Evolutionary conservation across 2,113 vertebrate genomes (phyloP), one percentile per base, ranked within the genome.

Genomic region (Rhagologus leucostigma): DNA sequence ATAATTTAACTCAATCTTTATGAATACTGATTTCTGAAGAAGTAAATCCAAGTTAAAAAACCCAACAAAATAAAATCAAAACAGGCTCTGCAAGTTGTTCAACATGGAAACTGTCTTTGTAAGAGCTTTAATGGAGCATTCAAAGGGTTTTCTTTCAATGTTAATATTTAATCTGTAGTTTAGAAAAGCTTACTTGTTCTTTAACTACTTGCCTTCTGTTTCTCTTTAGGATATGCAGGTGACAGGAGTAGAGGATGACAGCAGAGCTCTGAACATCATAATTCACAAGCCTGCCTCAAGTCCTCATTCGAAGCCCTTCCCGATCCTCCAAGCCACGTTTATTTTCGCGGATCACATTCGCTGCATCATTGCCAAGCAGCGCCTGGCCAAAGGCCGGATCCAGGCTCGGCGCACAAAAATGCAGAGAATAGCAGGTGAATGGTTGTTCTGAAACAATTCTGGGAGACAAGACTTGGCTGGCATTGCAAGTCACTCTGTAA

Each of bases 301-400:
- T 96, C 99, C 99, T 12, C 99, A 99, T 13, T 99, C 99, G 16
- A 99, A 99, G 96, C 99, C 99, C 30, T 98, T 99, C 94, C 99
- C 99, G 21, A 99, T 99, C 95, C 99, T 99, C n/a, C 99, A 99
- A 97, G 99, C 99, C 84, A 99, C 98, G 17, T 99, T 99, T 46
- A 97, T 99, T 84, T 99, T 99, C 68, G 99, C 99, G 0, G 99
- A 99, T 96, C 99, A 99, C 92, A 99, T 99, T 91, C 99, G 99
- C 94, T 99, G 99, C 97, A 99, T 99, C 96, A 99, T 99, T 11
- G 99, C 99, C 62, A 99, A 99, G 94, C 99, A 99, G 92, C 98
- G 99, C 60, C 98, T 99, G 56, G 99, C 99, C 84, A 99, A 99
- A 91, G 99, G 99, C 18, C 99, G 99, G 13, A 99, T 99, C 97